These are phyloP conservation scores for Taphrorychus bicolor DNA, from an alignment of 2,888 invertebrate genomes.

Conservation along the genomic window DNA sequence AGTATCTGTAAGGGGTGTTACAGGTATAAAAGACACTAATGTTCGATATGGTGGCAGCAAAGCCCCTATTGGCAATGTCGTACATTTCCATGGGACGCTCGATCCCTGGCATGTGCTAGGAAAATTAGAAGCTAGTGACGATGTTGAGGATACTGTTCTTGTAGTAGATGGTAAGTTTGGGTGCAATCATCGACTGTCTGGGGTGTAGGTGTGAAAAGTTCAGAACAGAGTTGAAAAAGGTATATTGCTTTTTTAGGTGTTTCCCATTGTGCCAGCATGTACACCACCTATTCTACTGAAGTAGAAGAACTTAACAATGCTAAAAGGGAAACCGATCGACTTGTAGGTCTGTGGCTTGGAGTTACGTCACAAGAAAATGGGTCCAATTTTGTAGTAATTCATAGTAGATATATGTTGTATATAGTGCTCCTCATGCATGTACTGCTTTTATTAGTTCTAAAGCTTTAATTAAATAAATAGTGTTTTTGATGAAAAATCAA, in stretches of 20 bases:
- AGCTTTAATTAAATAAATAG: too few species aligned
- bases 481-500: too few species aligned
- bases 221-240: constrained; percentile 58
- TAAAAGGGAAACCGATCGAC: constrained; percentile 56
- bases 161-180: constrained; percentile 70
- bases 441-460: too few species aligned
- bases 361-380: too few species aligned
- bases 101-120: constrained; percentile 90
- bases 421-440: too few species aligned
- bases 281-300: constrained; percentile 75
- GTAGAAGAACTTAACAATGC: constrained; percentile 72
- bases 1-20: background rate
- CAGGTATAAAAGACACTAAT: constrained; percentile 27
- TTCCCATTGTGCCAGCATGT: constrained; percentile 95
- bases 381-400: too few species aligned
- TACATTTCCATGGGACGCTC: constrained; percentile 87
- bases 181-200: background rate
- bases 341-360: constrained; percentile 45
- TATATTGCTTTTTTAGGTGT: constrained; percentile 85
- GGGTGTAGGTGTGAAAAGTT: too few species aligned
- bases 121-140: constrained; percentile 65
- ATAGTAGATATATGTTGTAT: too few species aligned
- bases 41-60: constrained; percentile 74
- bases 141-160: constrained; percentile 71
- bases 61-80: constrained; percentile 73